Evolutionary conservation across 2,888 invertebrate genomes (phyloP).

Genomic region (Melangyna quadrimaculata): DNA sequence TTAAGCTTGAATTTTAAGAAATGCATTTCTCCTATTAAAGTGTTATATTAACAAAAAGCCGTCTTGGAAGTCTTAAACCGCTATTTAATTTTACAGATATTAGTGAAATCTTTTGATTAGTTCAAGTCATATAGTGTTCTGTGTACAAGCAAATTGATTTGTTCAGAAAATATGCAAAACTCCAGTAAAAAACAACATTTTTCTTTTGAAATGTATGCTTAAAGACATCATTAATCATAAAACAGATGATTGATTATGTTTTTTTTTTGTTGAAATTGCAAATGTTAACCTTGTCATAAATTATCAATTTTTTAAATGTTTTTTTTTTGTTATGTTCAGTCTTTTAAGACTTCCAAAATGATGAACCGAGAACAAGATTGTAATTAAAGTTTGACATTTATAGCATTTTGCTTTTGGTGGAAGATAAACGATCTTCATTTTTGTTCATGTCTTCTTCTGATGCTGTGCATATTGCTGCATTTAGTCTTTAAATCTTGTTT

Average conservation of each 20-base stretch:
- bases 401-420: background rate
- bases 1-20: background rate
- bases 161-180: background rate
- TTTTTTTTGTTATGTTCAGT: background rate
- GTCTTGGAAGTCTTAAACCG: background rate
- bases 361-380: background rate
- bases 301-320: background rate
- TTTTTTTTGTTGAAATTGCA: background rate
- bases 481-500: background rate
- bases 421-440: slow-evolving; percentile 8
- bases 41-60: too few species aligned
- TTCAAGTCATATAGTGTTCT: too few species aligned
- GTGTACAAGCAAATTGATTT: background rate
- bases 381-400: slow-evolving; percentile 21
- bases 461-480: background rate
- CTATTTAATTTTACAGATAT: background rate
- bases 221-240: background rate
- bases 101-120: too few species aligned
- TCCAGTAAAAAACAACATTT: background rate
- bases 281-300: slow-evolving; percentile 18
- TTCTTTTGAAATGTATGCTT: background rate
- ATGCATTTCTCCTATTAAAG: too few species aligned
- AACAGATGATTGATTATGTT: background rate
- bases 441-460: background rate
- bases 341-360: background rate